Base-by-base conservation (phyloP, 2,113 vertebrate species). In the Tringa solitaria region DNA sequence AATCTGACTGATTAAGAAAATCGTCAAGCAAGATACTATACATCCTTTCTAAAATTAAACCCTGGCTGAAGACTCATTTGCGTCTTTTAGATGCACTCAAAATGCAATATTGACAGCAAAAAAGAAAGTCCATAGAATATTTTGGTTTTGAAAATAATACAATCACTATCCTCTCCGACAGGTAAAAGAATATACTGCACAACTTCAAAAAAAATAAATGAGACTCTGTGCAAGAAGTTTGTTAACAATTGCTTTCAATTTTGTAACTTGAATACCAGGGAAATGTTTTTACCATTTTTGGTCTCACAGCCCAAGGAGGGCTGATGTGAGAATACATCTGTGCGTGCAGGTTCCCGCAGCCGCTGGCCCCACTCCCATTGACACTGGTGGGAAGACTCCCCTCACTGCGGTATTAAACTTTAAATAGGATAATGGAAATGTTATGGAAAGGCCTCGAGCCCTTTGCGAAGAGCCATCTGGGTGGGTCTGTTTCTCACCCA, bases 31-130 rank as follows among this genome's bases (percentile, higher is more conserved):
- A 95, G 91, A 96, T 94, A 96, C 56, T 53, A 26, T 63, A 94
- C 69, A 97, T 97, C 95, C 96, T 97, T 65, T 96, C 94, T 91
- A 89, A 96, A 97, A 97, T 98, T 97, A 97, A 98, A 91, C 43
- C 96, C 67, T 96, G 51, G 63, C 68, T 81, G 24, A 39, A 96
- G 81, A 37, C 92, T 94, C 75, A 57, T 68, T 95, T 93, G 84
- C 28, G 73, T 95, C 46, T 63, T 86, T 84, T 83, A 65, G 74
- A 87, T 2, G 26, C 57, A 61, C 27, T 95, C 70, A 87, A 89
- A 89, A 84, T 79, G 22, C 37, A 82, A 76, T 73, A 87, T 11
- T 72, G 84, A 90, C 73, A 92, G 57, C 54, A 77, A 93, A 95
- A 95, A 84, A 28, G 11, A 21, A 75, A 75, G 6, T 14, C 45